Evolutionary conservation across 2,113 vertebrate genomes (phyloP), one percentile per base, ranked within the genome.

Genomic region (Etheostoma spectabile): DNA sequence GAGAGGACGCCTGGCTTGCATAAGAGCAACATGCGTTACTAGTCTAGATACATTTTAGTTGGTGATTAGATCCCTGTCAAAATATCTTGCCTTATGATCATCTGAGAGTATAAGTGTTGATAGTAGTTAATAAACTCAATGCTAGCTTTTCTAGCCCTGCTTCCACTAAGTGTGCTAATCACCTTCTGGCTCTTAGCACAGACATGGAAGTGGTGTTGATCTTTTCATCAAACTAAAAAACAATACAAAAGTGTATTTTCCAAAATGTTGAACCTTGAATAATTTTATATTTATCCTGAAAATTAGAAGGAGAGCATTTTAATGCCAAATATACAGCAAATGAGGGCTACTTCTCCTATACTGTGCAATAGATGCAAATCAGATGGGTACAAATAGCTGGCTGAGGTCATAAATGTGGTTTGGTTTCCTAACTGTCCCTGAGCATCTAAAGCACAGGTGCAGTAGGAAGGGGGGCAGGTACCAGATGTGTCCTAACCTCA

Each of bases 401-500:
- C 76, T 82, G 76, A 74, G 62, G 55, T 79, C 63, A 61, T 82
- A 62, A 78, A 65, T 77, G 78, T 80, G 55, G 75, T 79, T 80
- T 88, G 79, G 68, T 62, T 83, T 75, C 60, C 67, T 42, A 79
- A 68, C 55, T 65, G 52, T 90, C 83, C 89, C 88, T 60, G 64
- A 81, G 83, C 82, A 67, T 84, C 80, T 65, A 81, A 90, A 89
- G 89, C 84, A 77, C 88, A 92, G 89, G 88, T 91, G 86, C 86
- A 85, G 76, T 21, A 21, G 48, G 48, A 70, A 69, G 57, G 89
- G 38, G 76, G 75, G 74, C 86, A 79, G 79, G 88, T 86, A 92
- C 88, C 91, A 93, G 89, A 92, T 94, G 92, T 91, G 89, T 87
- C 88, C 82, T 83, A 70, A 82, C 69, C 61, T 87, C 73, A 77